Conservation (phyloP, 2,888 invertebrate species). For the Tenthredo distinguenda region DNA sequence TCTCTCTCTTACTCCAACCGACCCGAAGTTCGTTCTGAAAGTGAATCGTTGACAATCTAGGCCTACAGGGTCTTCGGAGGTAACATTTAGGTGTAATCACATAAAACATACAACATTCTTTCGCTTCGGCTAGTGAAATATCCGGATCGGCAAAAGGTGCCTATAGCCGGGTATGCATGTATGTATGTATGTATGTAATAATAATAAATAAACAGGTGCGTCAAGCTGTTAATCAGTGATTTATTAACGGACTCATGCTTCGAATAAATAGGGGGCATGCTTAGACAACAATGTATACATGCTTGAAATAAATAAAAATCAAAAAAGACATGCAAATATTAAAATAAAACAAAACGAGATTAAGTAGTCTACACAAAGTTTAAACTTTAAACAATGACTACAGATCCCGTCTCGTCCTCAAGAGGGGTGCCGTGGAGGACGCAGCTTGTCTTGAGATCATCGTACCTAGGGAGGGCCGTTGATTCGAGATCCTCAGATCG, state of each 20-base stretch:
- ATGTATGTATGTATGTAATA: neutral
- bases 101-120: constrained; percentile 45
- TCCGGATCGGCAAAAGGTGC: neutral
- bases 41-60: constrained; percentile 67
- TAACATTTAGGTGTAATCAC: constrained; percentile 20
- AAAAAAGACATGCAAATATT: constrained; percentile 61
- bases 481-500: constrained; percentile 70
- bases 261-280: constrained; percentile 73
- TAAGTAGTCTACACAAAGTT: constrained; percentile 19
- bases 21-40: constrained; percentile 75
- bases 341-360: constrained; percentile 34
- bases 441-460: constrained; percentile 77
- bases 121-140: neutral
- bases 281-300: constrained; percentile 71
- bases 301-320: constrained; percentile 74
- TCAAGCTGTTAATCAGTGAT: constrained; percentile 76
- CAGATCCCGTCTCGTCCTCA: constrained; percentile 77
- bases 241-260: constrained; percentile 76
- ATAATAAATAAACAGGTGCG: constrained; percentile 74
- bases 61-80: constrained; percentile 18
- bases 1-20: constrained; percentile 75
- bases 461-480: constrained; percentile 75
- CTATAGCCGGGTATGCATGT: constrained; percentile 13
- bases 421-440: constrained; percentile 71
- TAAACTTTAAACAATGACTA: constrained; percentile 75